Percentiles rank a stretch among this genome's conserved stretches.
Evolutionary conservation across 2,113 vertebrate genomes (phyloP).

Genomic region (Engystomops pustulosus): DNA sequence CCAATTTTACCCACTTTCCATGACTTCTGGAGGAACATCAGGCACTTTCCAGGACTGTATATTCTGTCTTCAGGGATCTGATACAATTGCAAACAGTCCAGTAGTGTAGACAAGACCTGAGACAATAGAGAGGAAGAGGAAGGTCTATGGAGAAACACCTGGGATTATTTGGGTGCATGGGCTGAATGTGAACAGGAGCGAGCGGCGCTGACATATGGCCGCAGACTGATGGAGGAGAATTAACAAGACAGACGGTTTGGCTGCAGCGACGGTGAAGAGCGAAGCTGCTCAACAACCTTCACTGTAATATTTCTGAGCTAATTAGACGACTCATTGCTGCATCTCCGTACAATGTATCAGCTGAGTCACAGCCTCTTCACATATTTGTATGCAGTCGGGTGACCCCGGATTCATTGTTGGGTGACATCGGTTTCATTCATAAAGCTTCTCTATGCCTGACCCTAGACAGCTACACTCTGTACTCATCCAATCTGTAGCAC

Average conservation of each 20-base stretch:
- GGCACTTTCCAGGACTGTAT: no score
- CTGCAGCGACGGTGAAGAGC: conserved; percentile 61
- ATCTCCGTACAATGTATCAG: conserved; percentile 60
- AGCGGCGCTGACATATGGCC: conserved; percentile 45
- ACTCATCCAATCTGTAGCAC: neutral
- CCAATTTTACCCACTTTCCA: no score
- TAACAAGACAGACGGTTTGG: conserved; percentile 63
- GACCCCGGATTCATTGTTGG: conserved; percentile 24
- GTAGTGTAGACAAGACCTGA: neutral
- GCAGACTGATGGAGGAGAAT: conserved; percentile 63
- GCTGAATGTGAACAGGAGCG: conserved; percentile 24
- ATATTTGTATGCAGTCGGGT: conserved; percentile 23
- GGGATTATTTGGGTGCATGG: neutral
- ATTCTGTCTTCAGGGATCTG: no score
- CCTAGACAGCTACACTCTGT: neutral
- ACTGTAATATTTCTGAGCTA: conserved; percentile 62
- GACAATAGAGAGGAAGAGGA: neutral
- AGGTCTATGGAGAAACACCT: neutral
- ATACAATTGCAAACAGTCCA: no score
- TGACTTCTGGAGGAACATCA: no score
- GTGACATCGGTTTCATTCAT: neutral
- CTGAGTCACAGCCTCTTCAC: conserved; percentile 40
- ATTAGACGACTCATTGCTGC: conserved; percentile 49
- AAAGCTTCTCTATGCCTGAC: neutral
- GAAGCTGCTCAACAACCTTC: conserved; percentile 65